Base-by-base conservation (phyloP, 2,888 invertebrate genomes). In the Ernsta delagoae region DNA sequence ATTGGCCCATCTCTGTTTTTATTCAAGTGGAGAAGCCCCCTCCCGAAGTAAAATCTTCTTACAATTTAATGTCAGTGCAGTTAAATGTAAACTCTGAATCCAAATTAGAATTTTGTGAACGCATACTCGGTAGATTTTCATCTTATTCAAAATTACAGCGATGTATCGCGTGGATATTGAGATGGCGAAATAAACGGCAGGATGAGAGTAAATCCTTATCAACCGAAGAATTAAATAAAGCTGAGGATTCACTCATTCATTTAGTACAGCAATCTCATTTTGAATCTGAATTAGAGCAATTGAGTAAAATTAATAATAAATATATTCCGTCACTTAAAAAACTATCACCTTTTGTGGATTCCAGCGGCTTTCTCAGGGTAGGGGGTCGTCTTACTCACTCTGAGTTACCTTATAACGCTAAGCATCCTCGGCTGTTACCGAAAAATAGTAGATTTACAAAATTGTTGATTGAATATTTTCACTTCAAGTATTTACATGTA, bases 381-480 rank as follows among this genome's bases (percentile, higher is more conserved):
- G 50, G 50, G 50, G 50, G 50, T 50, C 50, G 50, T 50, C 50
- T 50, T 16, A 50, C 50, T 4, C 50, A 50, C 16, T 16, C 50
- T 50, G 50, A 50, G 16, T 8, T 50, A 16, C 50, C 50, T 4
- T 50, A 50, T 50, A 50, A 50, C 8, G 50, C 16, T 7, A 50
- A 50, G 7, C 48, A 48, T 48, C 48, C 48, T 7, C 48, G 48
- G 1, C 48, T 48, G 12, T n/a, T 50, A 16, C 16, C 16, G 6
- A 50, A 50, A 50, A 16, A 50, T 50, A 8, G 50, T 50, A 50
- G 16, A 50, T 50, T 50, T n/a, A 50, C 50, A 50, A 50, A 50
- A 50, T 16, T 48, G 12, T 48, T 48, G n/a, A 48, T 48, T 48
- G 48, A 48, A 12, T 48, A 48, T 48, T 48, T 12, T 48, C 48